phyloP scores from a whole-genome alignment of 2,888 invertebrate genomes.

The Shargacucullia verbasci region DNA sequence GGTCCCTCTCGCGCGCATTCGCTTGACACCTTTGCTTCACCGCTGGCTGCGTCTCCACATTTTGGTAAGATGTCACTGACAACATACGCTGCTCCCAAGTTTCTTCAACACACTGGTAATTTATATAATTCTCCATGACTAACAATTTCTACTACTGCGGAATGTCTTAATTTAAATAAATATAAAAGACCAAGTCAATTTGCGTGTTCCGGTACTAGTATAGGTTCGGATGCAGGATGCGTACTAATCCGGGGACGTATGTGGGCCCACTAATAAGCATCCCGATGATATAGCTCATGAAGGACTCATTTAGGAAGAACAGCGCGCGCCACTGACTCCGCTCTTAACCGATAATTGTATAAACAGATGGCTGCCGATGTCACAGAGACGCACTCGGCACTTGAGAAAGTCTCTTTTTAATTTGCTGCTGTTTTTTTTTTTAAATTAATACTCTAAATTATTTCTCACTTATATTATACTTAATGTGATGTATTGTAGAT shows the following conservation, averaged over 20 bases:
- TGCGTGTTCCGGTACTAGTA: constrained; percentile 12
- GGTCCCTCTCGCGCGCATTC: constrained; percentile 94
- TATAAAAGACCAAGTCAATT: constrained; percentile 2
- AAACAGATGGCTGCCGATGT: constrained; percentile 84
- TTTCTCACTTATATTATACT: no score
- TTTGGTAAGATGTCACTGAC: constrained; percentile 66
- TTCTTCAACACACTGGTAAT: constrained; percentile 75
- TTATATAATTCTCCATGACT: constrained; percentile 75
- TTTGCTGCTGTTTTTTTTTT: background rate
- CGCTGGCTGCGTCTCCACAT: constrained; percentile 71
- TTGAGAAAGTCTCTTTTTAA: constrained; percentile 22
- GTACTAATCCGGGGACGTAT: constrained; percentile 76
- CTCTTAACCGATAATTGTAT: constrained; percentile 88
- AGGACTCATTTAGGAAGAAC: constrained; percentile 88
- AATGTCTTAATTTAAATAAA: background rate
- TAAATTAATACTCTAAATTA: no score
- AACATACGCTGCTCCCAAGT: constrained; percentile 76
- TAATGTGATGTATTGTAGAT: no score
- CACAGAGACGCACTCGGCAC: constrained; percentile 69
- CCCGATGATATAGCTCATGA: constrained; percentile 82
- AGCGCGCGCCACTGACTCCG: constrained; percentile 85
- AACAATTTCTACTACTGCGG: background rate
- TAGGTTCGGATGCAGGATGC: constrained; percentile 64
- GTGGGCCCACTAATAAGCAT: constrained; percentile 79
- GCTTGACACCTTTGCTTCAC: constrained; percentile 92